Conservation (phyloP, 23 tunicate genomes). For the Styela plicata region DNA sequence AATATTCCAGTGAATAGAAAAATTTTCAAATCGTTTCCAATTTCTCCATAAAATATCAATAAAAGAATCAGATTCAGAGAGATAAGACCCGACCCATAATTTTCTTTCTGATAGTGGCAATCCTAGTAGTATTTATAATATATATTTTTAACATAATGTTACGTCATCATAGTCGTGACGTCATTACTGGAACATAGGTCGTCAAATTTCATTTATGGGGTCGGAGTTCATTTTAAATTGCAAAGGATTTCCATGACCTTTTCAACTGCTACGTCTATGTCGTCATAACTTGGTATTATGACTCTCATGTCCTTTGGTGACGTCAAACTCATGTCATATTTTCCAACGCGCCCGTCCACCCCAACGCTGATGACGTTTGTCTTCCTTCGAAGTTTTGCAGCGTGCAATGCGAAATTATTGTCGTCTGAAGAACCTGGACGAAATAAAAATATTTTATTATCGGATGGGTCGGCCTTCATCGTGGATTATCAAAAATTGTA, state of each 20-base stretch:
- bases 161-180: no score
- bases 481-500: no score
- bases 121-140: no score
- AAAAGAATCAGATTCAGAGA: no score
- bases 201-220: background rate
- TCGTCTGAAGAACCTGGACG: background rate
- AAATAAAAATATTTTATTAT: background rate
- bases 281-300: background rate
- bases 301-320: background rate
- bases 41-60: no score
- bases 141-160: no score
- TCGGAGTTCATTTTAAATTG: background rate
- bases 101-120: no score
- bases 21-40: no score
- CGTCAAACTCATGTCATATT: background rate
- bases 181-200: background rate
- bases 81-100: no score
- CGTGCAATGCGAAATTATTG: background rate
- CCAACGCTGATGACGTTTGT: background rate
- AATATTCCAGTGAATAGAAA: no score
- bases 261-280: conserved; percentile 2
- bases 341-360: background rate
- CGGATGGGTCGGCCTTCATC: background rate
- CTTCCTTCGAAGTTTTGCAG: background rate
- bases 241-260: background rate